Evolutionary conservation across 2,797 vertebrate genomes (phyloP), one percentile per base, ranked within the genome.

Genomic region (Pempheris klunzingeri): DNA sequence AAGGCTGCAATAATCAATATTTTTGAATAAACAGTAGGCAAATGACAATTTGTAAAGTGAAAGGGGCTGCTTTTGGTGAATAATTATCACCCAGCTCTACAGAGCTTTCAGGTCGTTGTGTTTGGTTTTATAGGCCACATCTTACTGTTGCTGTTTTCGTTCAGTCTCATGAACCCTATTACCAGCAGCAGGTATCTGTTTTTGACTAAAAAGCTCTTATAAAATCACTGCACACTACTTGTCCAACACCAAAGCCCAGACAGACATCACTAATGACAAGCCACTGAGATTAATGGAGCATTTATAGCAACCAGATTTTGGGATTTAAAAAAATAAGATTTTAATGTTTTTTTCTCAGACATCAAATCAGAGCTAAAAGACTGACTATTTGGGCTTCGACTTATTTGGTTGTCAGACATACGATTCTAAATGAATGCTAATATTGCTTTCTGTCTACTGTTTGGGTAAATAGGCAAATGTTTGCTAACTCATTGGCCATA

Each of bases 1-100:
- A 46, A 49, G 39, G 20, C 36, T 78, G 36, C 50, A 36, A 2
- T 30, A 26, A 78, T 55, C 24, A 59, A 15, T 44, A 20, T 20
- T 63, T 68, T 24, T 32, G n/a, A 47, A 46, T 64, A 18, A 53
- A 32, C 24, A 53, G 8, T 36, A 30, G 26, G 32, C n/a, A 13
- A 28, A 59, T 64, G 20, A 28, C 12, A 11, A n/a, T 1, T 10
- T 32, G 24, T 20, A 5, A 52, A 52, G 18, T 50, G 2, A 32
- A 60, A 47, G 17, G 22, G 39, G n/a, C 14, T 5, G 14, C 20
- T 24, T 49, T 7, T 36, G 1, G n/a, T 39, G 55, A 74, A 58
- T 4, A n/a, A 7, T 6, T 9, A 39, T 41, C 7, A 22, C 36
- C 49, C 2, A 17, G 7, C 15, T 61, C 17, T 60, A 17, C 32